Evolutionary conservation across 2,797 vertebrate species (phyloP).

Genomic region (Alca torda): DNA sequence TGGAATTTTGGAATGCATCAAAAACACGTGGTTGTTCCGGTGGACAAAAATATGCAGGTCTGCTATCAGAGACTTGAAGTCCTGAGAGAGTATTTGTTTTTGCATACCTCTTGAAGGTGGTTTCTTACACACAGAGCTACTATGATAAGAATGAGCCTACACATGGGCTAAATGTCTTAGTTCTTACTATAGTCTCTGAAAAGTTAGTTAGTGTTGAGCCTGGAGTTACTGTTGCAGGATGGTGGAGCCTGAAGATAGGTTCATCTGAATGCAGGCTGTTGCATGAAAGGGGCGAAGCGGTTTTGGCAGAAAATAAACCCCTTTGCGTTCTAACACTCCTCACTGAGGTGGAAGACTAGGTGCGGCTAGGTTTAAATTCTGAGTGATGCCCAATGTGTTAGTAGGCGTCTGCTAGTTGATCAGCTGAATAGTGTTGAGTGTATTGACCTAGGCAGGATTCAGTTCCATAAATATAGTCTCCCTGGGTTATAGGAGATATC

Average conservation of each 20-base stretch:
- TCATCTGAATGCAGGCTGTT: neutral
- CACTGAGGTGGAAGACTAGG: too few relatives aligned
- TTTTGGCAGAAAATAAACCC: too few relatives aligned
- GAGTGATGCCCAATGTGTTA: too few relatives aligned
- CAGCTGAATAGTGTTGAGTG: neutral
- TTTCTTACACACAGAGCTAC: neutral
- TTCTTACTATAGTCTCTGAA: neutral
- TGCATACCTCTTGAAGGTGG: neutral
- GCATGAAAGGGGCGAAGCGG: too few relatives aligned
- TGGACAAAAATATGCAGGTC: neutral
- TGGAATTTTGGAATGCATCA: neutral
- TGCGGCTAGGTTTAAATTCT: too few relatives aligned
- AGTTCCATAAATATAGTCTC: neutral
- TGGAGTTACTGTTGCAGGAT: neutral
- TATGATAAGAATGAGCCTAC: neutral
- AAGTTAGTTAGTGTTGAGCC: neutral
- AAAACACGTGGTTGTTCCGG: neutral
- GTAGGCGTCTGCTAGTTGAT: neutral
- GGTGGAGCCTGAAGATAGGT: neutral
- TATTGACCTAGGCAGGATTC: neutral
- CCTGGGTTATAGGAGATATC: neutral
- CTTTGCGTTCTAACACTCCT: too few relatives aligned
- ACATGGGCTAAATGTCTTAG: neutral
- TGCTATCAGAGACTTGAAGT: neutral
- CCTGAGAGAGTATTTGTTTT: neutral